Evolutionary conservation across 1,140 invertebrate species (phyloP).

Genomic region (Ceratoteleas bidentatus): DNA sequence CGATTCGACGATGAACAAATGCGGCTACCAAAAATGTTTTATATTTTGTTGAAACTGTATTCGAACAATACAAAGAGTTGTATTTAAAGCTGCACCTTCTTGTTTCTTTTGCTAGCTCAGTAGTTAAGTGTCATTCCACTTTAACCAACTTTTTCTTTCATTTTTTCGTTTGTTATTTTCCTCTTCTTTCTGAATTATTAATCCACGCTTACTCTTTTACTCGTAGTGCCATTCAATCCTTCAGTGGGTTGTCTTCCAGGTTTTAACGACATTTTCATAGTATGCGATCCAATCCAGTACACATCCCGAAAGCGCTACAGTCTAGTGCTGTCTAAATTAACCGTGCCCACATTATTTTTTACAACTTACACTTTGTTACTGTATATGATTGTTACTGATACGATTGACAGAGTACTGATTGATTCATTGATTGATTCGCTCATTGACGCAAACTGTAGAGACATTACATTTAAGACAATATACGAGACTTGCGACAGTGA

Average conservation of each 20-base stretch:
- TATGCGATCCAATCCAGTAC: slow-evolving; percentile 63
- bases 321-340: no score
- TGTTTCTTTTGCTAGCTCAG: neutral
- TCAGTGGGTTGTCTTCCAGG: slow-evolving; percentile 45
- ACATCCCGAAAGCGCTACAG: slow-evolving; percentile 57
- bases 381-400: slow-evolving; percentile 59
- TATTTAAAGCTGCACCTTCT: neutral
- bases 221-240: slow-evolving; percentile 27
- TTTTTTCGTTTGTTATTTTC: slow-evolving; percentile 1
- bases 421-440: slow-evolving; percentile 35
- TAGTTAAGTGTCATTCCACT: slow-evolving; percentile 31
- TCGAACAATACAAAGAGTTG: neutral
- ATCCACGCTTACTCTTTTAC: no score
- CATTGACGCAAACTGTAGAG: slow-evolving; percentile 32
- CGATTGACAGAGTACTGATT: slow-evolving; percentile 42
- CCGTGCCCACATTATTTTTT: slow-evolving; percentile 48
- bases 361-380: slow-evolving; percentile 58
- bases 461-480: slow-evolving; percentile 61
- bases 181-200: no score
- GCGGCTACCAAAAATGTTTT: slow-evolving; percentile 28
- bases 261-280: neutral
- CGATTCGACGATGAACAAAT: slow-evolving; percentile 1
- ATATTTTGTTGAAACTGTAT: slow-evolving; percentile 61
- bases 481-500: no score
- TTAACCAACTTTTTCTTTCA: no score